A percentile compares a stretch with the other conserved stretches of the same genome.
Evolutionary conservation across 2,797 vertebrate species (phyloP).

Genomic region (Microctenopoma lineatum): DNA sequence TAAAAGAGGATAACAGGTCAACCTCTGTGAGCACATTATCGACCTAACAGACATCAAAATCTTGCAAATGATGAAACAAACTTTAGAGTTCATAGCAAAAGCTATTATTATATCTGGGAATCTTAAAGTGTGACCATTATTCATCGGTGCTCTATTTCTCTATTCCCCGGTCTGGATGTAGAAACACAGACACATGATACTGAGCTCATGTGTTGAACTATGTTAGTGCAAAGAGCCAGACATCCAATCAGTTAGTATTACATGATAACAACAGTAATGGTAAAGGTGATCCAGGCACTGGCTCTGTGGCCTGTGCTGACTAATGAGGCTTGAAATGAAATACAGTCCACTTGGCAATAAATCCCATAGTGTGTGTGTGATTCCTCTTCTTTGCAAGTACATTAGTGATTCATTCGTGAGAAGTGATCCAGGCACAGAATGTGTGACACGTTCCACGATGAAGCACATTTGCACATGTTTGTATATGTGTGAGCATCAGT

Average conservation of each 20-base stretch:
- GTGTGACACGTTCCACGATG: background rate
- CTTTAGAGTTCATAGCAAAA: too few species aligned
- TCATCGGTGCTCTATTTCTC: too few species aligned
- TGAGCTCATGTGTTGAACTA: conserved; percentile 3
- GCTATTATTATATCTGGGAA: too few species aligned
- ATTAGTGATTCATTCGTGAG: conserved; percentile 20
- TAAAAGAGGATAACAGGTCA: too few species aligned
- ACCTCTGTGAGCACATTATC: too few species aligned
- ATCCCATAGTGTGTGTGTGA: conserved; percentile 36
- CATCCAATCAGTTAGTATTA: conserved; percentile 25
- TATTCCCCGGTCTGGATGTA: background rate
- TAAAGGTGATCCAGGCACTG: conserved; percentile 42
- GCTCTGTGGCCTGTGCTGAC: conserved; percentile 36
- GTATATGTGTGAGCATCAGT: conserved; percentile 9
- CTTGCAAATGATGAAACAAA: too few species aligned
- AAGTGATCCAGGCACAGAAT: background rate
- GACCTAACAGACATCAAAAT: too few species aligned
- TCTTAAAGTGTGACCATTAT: too few species aligned
- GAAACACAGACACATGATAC: background rate
- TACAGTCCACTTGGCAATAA: conserved; percentile 62
- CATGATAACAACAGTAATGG: conserved; percentile 31
- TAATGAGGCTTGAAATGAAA: conserved; percentile 67
- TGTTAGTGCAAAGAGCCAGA: background rate
- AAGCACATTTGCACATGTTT: background rate
- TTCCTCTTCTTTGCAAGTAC: conserved; percentile 10